Evolutionary conservation across 2,888 invertebrate genomes (phyloP), one percentile per base, ranked within the genome.

Genomic region (Amphimallon solstitiale): DNA sequence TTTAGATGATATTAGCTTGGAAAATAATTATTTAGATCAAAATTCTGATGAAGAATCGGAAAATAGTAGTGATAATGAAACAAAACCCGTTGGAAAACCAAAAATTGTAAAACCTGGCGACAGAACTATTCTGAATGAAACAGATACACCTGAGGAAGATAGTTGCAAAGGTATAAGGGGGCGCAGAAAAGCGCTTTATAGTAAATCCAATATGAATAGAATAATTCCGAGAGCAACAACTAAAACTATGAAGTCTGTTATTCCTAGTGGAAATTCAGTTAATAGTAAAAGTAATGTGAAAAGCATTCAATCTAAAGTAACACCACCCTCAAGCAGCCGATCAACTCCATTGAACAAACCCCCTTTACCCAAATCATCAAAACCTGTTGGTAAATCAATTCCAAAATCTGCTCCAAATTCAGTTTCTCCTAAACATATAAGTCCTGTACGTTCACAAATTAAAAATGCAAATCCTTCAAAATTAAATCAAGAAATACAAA

Each of bases 101-200:
- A 87, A 87, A 77, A 88, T 89, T 62, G 83, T 85, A 2, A 89
- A 88, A 76, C 88, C 88, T 0, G 77, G 76, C 37, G 71, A 75
- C 6, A 71, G 68, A 21, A 79, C 80, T 49, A 79, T 84, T 43
- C 84, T 84, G 64, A 82, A 81, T 34, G 85, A 85, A 12, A 1
- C 14, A 65, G 68, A 68, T 29, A 51, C 48, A 6, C 74, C 71
- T 19, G 65, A 35, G 5, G 67, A 65, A 15, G 74, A 75, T 51
- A 71, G 63, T 37, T 67, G 70, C 1, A 83, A 82, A 75, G 77
- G 74, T 2, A 77, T 82, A 43, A 69, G 91, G 64, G 92, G 92
- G 0, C 82, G 89, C 52, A 85, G 90, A 74, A 91, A 90, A 79
- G 88, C 90, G 0, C 82, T 89, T 40, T 93, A 92, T 78, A 74